Base-by-base conservation (phyloP, 2,888 invertebrate genomes). In the Blastobasis adustella region DNA sequence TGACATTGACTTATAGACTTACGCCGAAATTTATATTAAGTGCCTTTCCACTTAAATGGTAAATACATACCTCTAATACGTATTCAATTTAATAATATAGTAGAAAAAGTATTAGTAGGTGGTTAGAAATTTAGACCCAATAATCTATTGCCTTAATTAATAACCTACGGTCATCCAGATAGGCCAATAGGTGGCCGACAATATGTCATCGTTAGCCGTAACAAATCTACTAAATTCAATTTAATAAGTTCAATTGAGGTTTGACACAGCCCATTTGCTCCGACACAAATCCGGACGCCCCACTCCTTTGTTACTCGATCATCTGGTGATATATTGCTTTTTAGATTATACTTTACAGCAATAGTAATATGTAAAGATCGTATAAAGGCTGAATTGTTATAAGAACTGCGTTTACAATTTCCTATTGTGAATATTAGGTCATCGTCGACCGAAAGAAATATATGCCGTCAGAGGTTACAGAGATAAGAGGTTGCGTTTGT, bases 221-320 rank as follows among this genome's bases (percentile, higher is more conserved):
- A 65, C 67, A 63, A 69, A 68, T 70, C 66, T 58, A 69, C 66
- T 74, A 73, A 74, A 79, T 79, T 73, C 53, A 67, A 70, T 73
- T 76, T 76, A 81, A 81, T 81, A 79, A 79, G 82, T 80, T 80
- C 82, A 86, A 84, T 80, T 82, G 77, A 67, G 68, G 73, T 70
- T 80, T 82, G 83, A 82, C 85, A 76, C 71, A 74, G 68, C 58
- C 73, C 67, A 76, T 75, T 78, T 72, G 60, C 56, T 68, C 60
- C 65, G 70, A 66, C 69, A 71, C 65, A 76, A 79, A 79, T 82
- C 76, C 71, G 59, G 63, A 64, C 61, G 61, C 66, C 65, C 67
- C 60, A 60, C 65, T 66, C 59, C 58, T 70, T 73, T 71, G 67
- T 75, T 67, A 67, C 76, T 74, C 71, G 71, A 69, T 69, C 56